These are phyloP conservation scores for Tachuris rubrigastra DNA, from an alignment of 2,113 vertebrate genomes.

Conservation along the genomic window DNA sequence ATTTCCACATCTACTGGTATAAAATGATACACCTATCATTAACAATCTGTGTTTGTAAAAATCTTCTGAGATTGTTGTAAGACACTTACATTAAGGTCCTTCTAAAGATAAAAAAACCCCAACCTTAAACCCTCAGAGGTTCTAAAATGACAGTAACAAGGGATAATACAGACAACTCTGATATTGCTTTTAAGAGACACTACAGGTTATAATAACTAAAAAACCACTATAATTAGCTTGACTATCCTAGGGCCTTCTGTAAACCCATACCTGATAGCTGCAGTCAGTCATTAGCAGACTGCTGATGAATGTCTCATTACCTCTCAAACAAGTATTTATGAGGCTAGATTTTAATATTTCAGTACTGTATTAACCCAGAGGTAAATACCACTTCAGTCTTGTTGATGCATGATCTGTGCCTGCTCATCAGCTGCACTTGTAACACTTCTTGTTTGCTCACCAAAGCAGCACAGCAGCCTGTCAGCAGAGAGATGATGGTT, in stretches of 20 bases:
- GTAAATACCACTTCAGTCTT: background rate
- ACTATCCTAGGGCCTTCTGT: background rate
- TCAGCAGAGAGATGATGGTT: slow-evolving; percentile 47
- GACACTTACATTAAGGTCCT: background rate
- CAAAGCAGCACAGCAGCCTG: slow-evolving; percentile 43
- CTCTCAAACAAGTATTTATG: background rate
- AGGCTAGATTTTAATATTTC: slow-evolving; percentile 14
- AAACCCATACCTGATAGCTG: background rate
- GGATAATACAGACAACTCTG: background rate
- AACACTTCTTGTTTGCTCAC: slow-evolving; percentile 40
- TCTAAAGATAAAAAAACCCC: background rate
- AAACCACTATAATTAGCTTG: background rate
- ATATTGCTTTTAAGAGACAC: background rate
- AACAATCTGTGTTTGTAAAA: background rate
- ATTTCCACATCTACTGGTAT: background rate
- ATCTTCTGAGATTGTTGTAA: background rate
- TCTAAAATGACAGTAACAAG: background rate
- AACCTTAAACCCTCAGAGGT: background rate
- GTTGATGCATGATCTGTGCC: background rate
- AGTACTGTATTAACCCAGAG: background rate
- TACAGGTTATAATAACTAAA: background rate
- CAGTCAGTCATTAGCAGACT: slow-evolving; percentile 6
- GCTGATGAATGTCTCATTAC: slow-evolving; percentile 24
- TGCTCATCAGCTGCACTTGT: slow-evolving; percentile 34
- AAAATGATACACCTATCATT: background rate